A percentile compares a stretch with the other conserved stretches of the same genome.
Conservation (phyloP, 1,140 invertebrate genomes). For the Acromyrmex charruanus region DNA sequence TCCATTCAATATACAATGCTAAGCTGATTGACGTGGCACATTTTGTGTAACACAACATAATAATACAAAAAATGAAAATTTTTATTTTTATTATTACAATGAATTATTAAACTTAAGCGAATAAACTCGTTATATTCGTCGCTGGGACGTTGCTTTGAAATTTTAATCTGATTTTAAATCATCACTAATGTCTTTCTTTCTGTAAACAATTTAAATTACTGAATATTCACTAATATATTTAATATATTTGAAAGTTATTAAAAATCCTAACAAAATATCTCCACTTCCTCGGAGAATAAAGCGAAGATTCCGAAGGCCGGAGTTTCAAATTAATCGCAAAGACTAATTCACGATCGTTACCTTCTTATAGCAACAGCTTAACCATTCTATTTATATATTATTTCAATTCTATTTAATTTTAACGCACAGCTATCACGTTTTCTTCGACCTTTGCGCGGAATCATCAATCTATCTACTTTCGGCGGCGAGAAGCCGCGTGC, state of each 20-base stretch:
- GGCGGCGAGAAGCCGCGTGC: background rate
- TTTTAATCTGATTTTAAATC: background rate
- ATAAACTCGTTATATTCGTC: background rate
- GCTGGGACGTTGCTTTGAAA: background rate
- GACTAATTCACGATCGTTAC: background rate
- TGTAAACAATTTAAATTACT: background rate
- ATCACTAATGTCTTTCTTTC: background rate
- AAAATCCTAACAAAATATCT: background rate
- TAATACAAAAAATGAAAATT: background rate
- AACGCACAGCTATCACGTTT: conserved; percentile 16
- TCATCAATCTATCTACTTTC: conserved; percentile 44
- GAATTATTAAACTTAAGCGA: background rate
- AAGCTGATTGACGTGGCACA: background rate
- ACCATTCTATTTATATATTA: background rate
- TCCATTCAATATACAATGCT: background rate
- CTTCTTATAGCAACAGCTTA: background rate
- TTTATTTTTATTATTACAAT: background rate
- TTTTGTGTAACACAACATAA: background rate
- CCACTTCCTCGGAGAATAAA: background rate
- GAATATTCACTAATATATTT: background rate
- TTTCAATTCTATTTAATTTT: background rate
- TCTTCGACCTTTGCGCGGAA: background rate
- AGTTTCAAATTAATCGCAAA: background rate
- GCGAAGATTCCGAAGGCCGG: background rate
- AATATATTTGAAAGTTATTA: background rate